Conservation (phyloP, 2,888 invertebrate genomes). For the Ichneumoninae sp. region DNA sequence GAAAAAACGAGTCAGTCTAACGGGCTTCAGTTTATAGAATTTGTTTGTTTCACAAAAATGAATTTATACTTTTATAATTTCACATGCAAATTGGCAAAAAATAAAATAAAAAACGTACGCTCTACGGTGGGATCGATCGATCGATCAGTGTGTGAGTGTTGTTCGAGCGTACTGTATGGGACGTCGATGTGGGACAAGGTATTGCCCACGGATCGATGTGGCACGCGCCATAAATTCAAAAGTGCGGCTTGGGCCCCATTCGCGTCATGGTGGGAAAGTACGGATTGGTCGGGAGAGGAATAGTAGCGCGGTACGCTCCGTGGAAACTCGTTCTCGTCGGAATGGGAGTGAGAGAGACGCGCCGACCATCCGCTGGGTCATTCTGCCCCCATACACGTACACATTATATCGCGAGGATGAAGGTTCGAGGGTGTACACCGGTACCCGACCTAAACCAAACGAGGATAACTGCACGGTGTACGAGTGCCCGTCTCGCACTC, state of each 20-base stretch:
- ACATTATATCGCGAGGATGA: slow-evolving; percentile 55
- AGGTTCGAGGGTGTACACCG: slow-evolving; percentile 42
- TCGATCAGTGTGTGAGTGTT: slow-evolving; percentile 5
- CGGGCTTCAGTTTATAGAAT: background rate
- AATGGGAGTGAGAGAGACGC: background rate
- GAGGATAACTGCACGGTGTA: slow-evolving; percentile 53
- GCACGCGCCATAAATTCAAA: slow-evolving; percentile 65
- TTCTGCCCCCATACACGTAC: slow-evolving; percentile 36
- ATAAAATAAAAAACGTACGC: background rate
- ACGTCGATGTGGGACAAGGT: slow-evolving; percentile 37
- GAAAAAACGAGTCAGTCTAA: background rate
- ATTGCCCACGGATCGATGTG: slow-evolving; percentile 59
- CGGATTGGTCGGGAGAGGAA: slow-evolving; percentile 23
- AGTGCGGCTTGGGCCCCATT: slow-evolving; percentile 56
- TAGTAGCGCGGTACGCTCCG: background rate
- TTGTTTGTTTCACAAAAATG: background rate
- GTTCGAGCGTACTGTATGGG: slow-evolving; percentile 44
- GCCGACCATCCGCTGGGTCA: slow-evolving; percentile 7
- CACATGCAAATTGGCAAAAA: background rate
- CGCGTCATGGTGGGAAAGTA: slow-evolving; percentile 28
- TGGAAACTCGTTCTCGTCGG: slow-evolving; percentile 26
- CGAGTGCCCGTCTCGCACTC: slow-evolving; percentile 47
- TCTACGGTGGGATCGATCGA: background rate
- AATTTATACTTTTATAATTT: background rate
- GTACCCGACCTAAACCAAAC: slow-evolving; percentile 38